Evolutionary conservation across 1,140 invertebrate genomes (phyloP).

Genomic region (Leptopilina boulardi): DNA sequence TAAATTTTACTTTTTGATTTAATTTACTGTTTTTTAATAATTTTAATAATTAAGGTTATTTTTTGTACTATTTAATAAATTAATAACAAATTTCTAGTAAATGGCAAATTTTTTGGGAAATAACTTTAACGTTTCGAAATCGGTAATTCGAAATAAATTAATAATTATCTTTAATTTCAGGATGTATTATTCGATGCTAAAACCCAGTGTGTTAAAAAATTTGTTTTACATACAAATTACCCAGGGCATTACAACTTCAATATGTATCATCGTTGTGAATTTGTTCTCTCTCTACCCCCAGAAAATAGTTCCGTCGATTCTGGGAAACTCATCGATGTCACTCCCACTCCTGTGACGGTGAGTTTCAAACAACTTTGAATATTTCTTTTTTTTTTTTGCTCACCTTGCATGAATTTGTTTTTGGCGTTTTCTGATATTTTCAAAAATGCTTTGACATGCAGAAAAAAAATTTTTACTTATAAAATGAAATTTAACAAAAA

Average conservation of each 20-base stretch:
- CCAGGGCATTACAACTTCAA: conserved; percentile 99
- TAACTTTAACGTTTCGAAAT: neutral
- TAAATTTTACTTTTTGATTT: too few relatives aligned
- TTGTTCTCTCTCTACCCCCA: conserved; percentile 85
- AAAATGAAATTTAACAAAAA: too few relatives aligned
- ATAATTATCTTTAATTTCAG: conserved; percentile 77
- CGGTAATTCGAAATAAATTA: neutral
- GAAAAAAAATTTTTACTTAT: too few relatives aligned
- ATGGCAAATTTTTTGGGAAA: too few relatives aligned
- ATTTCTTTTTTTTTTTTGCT: conserved; percentile 2
- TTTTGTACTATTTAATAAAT: too few relatives aligned
- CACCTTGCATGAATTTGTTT: neutral
- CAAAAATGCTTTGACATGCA: too few relatives aligned
- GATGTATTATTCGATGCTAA: conserved; percentile 97
- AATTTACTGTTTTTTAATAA: too few relatives aligned
- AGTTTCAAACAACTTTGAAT: conserved; percentile 51
- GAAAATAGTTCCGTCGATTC: conserved; percentile 76
- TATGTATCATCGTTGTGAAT: conserved; percentile 96
- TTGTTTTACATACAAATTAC: conserved; percentile 98
- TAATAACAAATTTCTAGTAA: too few relatives aligned
- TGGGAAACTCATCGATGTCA: conserved; percentile 79
- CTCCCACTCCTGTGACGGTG: conserved; percentile 79
- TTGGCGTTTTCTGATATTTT: neutral
- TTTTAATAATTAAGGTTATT: too few relatives aligned
- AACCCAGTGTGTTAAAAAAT: conserved; percentile 95